A percentile compares a stretch with the other conserved stretches of the same genome.
phyloP scores from a whole-genome alignment of 2,888 invertebrate genomes.

The Phortica okadai region DNA sequence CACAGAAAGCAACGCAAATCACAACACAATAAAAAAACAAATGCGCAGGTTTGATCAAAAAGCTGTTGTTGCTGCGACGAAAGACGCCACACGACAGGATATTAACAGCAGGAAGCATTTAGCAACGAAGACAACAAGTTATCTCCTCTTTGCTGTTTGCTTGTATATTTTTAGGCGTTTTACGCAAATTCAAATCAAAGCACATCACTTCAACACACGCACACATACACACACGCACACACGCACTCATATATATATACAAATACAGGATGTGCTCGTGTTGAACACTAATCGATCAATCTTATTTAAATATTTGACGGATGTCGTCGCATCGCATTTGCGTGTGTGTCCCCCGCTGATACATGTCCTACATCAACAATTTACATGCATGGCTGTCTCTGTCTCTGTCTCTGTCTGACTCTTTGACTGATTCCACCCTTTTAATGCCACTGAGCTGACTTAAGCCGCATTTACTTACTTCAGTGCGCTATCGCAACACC shows the following conservation, averaged over 20 bases:
- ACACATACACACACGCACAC: too few relatives aligned
- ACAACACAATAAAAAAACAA: conserved; percentile 8
- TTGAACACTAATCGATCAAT: conserved; percentile 63
- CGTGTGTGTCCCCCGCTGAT: too few relatives aligned
- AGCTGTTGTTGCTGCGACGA: background rate
- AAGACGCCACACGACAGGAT: background rate
- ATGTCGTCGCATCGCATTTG: conserved; percentile 49
- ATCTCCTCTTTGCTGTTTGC: background rate
- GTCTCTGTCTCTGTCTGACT: too few relatives aligned
- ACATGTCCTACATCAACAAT: too few relatives aligned
- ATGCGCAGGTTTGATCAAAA: background rate
- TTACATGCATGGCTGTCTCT: too few relatives aligned
- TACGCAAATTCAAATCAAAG: conserved; percentile 59
- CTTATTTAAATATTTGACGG: conserved; percentile 71
- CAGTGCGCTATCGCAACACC: conserved; percentile 65
- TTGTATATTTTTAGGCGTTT: conserved; percentile 28
- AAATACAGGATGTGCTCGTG: too few relatives aligned
- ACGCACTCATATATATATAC: background rate
- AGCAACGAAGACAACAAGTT: background rate
- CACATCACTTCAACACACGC: background rate
- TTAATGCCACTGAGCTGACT: background rate
- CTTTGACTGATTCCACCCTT: too few relatives aligned
- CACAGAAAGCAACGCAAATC: conserved; percentile 24
- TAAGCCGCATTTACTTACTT: conserved; percentile 66
- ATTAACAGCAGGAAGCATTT: background rate